Evolutionary conservation across 2,888 invertebrate species (phyloP).

Genomic region (Tetanocera ferruginea): DNA sequence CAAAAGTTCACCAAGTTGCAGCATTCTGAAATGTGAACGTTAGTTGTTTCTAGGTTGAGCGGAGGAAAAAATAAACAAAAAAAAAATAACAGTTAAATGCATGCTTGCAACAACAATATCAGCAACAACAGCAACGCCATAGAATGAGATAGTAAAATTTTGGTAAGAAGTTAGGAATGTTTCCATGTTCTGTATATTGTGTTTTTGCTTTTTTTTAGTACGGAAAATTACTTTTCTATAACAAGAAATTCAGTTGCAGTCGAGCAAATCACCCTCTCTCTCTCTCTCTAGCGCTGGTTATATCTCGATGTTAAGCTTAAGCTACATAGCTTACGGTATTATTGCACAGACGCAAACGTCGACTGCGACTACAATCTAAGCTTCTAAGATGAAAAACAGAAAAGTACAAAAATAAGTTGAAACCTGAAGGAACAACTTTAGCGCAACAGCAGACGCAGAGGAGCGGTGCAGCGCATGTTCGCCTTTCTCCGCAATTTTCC

Average conservation of each 20-base stretch:
- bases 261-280: neutral
- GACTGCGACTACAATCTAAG: constrained; percentile 34
- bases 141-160: constrained; percentile 12
- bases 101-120: constrained; percentile 33
- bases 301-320: neutral
- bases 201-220: no score
- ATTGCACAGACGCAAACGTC: neutral
- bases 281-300: no score
- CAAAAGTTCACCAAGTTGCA: neutral
- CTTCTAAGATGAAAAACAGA: neutral
- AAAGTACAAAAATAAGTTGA: neutral
- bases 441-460: constrained; percentile 7
- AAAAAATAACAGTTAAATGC: constrained; percentile 37
- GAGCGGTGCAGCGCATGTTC: constrained; percentile 30
- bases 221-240: no score
- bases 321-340: constrained; percentile 13
- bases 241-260: no score
- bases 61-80: neutral
- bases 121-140: constrained; percentile 31
- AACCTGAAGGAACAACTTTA: neutral
- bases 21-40: constrained; percentile 14
- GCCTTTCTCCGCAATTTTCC: constrained; percentile 67
- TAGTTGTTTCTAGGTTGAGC: constrained; percentile 22
- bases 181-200: neutral
- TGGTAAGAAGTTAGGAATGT: neutral